Percentiles rank a stretch among this genome's conserved stretches.
Conservation (phyloP, 2,113 vertebrate genomes). For the Aramus guarauna region DNA sequence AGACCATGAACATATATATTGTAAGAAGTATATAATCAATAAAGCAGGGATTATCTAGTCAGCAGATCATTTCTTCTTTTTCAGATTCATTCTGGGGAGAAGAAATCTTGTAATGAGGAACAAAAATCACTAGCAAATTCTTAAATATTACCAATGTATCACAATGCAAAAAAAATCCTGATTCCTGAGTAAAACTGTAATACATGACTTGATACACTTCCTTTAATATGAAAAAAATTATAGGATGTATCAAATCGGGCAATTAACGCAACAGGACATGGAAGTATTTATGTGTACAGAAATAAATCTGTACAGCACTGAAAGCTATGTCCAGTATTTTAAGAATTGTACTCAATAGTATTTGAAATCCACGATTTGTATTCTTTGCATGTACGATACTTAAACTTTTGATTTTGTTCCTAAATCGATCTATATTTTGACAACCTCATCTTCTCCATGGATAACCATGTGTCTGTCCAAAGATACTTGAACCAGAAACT, state of each 20-base stretch:
- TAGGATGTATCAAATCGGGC: background rate
- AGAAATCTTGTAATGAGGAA: fast-evolving
- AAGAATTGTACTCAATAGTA: background rate
- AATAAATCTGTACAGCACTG: background rate
- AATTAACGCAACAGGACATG: background rate
- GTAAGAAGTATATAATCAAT: background rate
- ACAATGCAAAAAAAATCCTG: background rate
- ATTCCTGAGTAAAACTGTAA: background rate
- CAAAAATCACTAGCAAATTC: background rate
- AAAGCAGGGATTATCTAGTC: background rate
- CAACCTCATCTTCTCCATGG: background rate
- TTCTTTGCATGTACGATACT: background rate
- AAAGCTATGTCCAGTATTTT: background rate
- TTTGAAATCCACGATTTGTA: background rate
- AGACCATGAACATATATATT: background rate
- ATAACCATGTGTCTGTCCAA: background rate
- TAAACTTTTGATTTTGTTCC: background rate
- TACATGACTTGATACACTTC: background rate
- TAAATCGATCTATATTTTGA: background rate
- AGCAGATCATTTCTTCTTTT: background rate
- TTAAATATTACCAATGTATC: background rate
- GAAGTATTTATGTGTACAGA: background rate
- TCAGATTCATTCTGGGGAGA: background rate
- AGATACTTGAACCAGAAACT: background rate
- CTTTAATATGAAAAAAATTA: background rate